Conservation (phyloP, 92 coral and sea anemone species). For the Palythoa grandiflora region DNA sequence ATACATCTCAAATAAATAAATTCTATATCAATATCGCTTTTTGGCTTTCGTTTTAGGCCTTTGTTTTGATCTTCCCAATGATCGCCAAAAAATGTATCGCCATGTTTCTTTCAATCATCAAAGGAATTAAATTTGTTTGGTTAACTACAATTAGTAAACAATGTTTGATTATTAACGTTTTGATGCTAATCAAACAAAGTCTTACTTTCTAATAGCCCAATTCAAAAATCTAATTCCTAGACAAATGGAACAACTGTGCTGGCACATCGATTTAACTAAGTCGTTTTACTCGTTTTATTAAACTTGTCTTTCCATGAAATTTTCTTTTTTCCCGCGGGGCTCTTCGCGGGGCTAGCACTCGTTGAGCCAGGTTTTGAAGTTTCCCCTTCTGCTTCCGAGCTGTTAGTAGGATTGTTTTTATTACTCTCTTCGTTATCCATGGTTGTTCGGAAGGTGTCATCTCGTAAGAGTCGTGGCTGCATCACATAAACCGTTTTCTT, state of each 20-base stretch:
- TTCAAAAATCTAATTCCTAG: background rate
- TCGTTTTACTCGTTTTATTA: background rate
- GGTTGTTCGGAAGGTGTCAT: constrained; percentile 12
- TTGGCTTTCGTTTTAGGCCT: background rate
- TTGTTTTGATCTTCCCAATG: background rate
- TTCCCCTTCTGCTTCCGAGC: background rate
- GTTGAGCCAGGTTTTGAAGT: background rate
- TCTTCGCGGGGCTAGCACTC: background rate
- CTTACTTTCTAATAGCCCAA: background rate
- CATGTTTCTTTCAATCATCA: background rate
- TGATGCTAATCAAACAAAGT: too few species aligned
- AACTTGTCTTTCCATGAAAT: background rate
- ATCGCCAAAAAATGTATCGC: background rate
- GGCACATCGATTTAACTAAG: background rate
- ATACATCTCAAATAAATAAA: too few species aligned
- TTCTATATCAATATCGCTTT: background rate
- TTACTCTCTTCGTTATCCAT: background rate
- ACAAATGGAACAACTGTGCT: background rate
- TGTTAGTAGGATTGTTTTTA: background rate
- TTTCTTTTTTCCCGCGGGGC: background rate
- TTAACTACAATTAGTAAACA: background rate
- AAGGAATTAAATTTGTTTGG: background rate
- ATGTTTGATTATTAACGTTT: too few species aligned
- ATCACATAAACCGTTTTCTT: constrained; percentile 37
- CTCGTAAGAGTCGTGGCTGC: constrained; percentile 17